Evolutionary conservation across 2,888 invertebrate genomes (phyloP), one percentile per base, ranked within the genome.

Genomic region (Pemphredon lugubris): DNA sequence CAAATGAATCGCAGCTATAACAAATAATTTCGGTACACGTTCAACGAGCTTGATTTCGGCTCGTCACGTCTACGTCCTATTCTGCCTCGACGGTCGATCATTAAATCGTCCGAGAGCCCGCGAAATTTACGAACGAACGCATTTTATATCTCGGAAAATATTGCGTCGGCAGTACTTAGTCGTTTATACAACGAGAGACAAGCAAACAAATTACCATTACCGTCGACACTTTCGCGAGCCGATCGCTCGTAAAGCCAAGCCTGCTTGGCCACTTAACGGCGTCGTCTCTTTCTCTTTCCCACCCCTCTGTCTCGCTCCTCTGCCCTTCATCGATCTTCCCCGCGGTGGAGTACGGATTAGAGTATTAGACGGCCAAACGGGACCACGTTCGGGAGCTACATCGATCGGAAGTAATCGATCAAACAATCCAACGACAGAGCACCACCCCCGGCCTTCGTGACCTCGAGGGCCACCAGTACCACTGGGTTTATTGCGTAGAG

Each of bases 121-220:
- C n/a, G n/a, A n/a, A n/a, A n/a, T n/a, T n/a, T n/a, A n/a, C n/a
- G n/a, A n/a, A n/a, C n/a, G n/a, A n/a, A n/a, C n/a, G n/a, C n/a
- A n/a, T n/a, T 64, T 16, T 48, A 48, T 26, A 23, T 1, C 30
- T 30, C 13, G 21, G 37, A 39, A 53, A 32, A 50, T n/a, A n/a
- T n/a, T n/a, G n/a, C n/a, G n/a, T n/a, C n/a, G n/a, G 54, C 45
- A 21, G 14, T 30, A 39, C 44, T 20, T 6, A 6, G 13, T 16
- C 47, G 45, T 40, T 39, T 47, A 40, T 13, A 11, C 58, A 54
- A 32, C 32, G 50, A 47, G 26, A 55, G 39, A 14, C 40, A 16
- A 44, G 44, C 66, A 72, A 75, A 74, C 77, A 75, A 80, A 80
- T 77, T 77, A 73, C 65, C 75, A 72, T 73, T 76, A 66, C 77